Base-by-base conservation (phyloP, 2,797 vertebrate genomes). In the Hydrocynus forskahlii region DNA sequence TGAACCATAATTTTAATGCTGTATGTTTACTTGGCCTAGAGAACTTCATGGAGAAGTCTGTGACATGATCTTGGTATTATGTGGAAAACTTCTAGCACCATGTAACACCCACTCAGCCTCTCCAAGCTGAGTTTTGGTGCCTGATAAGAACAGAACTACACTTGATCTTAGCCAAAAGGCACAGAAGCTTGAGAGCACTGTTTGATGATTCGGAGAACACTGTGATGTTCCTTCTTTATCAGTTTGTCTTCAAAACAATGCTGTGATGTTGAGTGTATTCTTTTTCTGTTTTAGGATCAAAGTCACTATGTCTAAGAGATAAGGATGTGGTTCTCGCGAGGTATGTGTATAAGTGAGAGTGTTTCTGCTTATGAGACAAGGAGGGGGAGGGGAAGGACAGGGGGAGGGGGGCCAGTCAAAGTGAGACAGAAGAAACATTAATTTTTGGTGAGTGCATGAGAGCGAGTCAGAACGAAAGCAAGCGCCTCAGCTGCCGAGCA, bases 311-410 rank as follows among this genome's bases (percentile, higher is more conserved):
- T 43, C 63, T 25, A 40, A 40, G 43, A 10, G 69, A 78, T 78
- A 71, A 60, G 40, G 69, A 78, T 23, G 69, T 68, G 81, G 54
- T 75, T 78, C 64, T 17, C 16, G 25, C 57, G 45, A 70, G 84
- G 66, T 82, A 66, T 84, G 84, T 68, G 64, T 77, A 57, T 57
- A 78, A 69, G 76, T 45, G 63, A 63, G 76, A 63, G 63, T 79
- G 21, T 52, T 60, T 75, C 25, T 82, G 55, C 76, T 83, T 83
- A 50, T 69, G 70, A 50, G 48, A 50, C 48, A 72, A 4, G 9
- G 25, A 73, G 29, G 16, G 50, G 69, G 8, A 54, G 9, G n/a
- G 62, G 29, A 5, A 29, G 29, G 29, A 29, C 29, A 29, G 29
- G 29, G 29, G 29, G 29, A 29, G 29, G 29, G 69, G 74, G 12